Evolutionary conservation across 2,113 vertebrate species (phyloP).

Genomic region (Gallinago paraguaiae): DNA sequence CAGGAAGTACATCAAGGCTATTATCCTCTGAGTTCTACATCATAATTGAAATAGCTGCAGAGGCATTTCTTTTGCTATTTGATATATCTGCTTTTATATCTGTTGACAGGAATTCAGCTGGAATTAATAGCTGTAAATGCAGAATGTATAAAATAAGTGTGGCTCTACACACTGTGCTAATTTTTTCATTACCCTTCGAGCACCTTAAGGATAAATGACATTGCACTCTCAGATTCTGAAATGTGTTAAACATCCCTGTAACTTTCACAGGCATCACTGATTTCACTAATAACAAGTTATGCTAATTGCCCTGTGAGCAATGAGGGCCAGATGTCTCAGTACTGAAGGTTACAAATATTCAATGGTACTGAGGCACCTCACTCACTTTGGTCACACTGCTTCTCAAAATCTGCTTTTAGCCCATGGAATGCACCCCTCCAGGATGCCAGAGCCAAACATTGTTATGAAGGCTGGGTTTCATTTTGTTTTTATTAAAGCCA

Average conservation of each 20-base stretch:
- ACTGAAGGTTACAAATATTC: not conserved
- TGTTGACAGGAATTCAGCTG: constrained; percentile 45
- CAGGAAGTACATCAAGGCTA: constrained; percentile 45
- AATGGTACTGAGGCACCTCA: not conserved
- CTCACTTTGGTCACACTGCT: not conserved
- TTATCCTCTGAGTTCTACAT: constrained; percentile 18
- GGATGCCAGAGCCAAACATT: not conserved
- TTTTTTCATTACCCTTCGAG: constrained; percentile 34
- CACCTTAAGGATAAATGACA: constrained; percentile 24
- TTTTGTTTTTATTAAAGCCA: not conserved
- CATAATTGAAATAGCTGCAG: constrained; percentile 40
- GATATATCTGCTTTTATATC: constrained; percentile 50
- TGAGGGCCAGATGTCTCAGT: not conserved
- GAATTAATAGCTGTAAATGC: constrained; percentile 50
- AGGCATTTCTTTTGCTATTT: constrained; percentile 13
- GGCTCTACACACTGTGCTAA: not conserved
- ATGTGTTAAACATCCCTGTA: not conserved
- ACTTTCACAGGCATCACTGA: not conserved
- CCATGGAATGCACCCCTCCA: not conserved
- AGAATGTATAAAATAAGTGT: constrained; percentile 4
- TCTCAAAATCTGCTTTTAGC: not conserved
- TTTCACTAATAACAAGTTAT: constrained; percentile 23
- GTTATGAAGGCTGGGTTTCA: not conserved
- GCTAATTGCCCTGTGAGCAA: not conserved
- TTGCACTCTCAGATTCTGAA: not conserved